phyloP scores from a whole-genome alignment of 2,113 vertebrate genomes.

The Podocnemis expansa region DNA sequence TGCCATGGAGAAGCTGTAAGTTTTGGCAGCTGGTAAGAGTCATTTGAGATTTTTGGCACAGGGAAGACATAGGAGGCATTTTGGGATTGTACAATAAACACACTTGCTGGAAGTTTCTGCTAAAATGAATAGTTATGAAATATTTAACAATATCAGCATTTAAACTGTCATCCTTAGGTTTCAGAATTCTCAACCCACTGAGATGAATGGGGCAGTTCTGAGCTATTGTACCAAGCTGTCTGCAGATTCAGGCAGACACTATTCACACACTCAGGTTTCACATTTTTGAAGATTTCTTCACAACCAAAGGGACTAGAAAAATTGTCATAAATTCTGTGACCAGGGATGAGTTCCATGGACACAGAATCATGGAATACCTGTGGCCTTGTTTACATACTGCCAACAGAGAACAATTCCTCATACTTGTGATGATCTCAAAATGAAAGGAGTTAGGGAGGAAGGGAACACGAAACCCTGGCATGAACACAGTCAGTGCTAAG shows the following conservation, averaged over 20 bases:
- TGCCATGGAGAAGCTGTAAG: background rate
- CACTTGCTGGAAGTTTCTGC: background rate
- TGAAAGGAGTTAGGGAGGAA: background rate
- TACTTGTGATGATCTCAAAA: background rate
- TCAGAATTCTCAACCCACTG: background rate
- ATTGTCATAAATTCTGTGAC: background rate
- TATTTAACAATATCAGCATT: background rate
- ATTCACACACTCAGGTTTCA: fast-evolving
- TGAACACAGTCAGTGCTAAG: background rate
- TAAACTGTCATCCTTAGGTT: background rate
- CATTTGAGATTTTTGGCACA: background rate
- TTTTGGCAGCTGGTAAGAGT: background rate
- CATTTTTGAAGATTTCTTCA: slow-evolving; percentile 3
- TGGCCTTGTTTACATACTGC: background rate
- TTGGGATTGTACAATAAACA: background rate
- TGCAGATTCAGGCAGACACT: background rate
- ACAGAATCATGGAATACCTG: background rate
- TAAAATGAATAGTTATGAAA: background rate
- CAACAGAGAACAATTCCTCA: background rate
- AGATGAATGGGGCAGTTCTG: background rate
- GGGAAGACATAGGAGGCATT: background rate
- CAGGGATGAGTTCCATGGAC: background rate
- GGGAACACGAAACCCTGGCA: background rate
- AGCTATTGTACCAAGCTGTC: background rate
- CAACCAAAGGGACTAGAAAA: background rate